These are phyloP conservation scores for Macrophya annulata DNA, from an alignment of 2,888 invertebrate genomes.

Conservation along the genomic window DNA sequence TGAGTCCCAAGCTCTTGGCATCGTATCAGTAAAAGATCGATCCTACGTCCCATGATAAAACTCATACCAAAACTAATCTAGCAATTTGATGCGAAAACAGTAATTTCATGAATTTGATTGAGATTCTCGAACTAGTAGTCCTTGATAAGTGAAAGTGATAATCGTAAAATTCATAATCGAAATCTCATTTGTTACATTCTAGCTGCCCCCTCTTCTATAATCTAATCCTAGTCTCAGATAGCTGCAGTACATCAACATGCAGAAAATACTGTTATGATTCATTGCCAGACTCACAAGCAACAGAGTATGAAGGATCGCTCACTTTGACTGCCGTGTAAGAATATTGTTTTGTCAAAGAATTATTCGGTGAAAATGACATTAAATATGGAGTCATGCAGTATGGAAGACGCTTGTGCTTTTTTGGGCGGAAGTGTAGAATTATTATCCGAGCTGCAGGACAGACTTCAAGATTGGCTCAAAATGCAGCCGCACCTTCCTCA, in stretches of 20 bases:
- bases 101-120: too few species aligned
- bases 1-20: too few species aligned
- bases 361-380: slow-evolving; percentile 57
- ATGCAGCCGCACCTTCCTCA: slow-evolving; percentile 77
- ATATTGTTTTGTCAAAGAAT: neutral
- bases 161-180: neutral
- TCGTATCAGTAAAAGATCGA: too few species aligned
- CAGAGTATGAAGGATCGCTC: neutral
- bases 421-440: slow-evolving; percentile 65
- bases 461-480: slow-evolving; percentile 73
- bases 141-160: neutral
- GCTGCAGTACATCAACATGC: neutral
- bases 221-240: neutral
- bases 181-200: neutral
- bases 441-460: slow-evolving; percentile 66
- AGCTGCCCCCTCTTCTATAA: neutral
- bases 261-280: neutral
- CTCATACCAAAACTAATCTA: too few species aligned
- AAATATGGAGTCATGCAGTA: slow-evolving; percentile 65
- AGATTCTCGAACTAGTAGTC: too few species aligned
- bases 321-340: neutral
- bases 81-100: too few species aligned
- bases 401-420: slow-evolving; percentile 64
- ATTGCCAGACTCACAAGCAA: neutral
- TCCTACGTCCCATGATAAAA: too few species aligned